Evolutionary conservation across 1,140 invertebrate species (phyloP).

Genomic region (Portunus trituberculatus): DNA sequence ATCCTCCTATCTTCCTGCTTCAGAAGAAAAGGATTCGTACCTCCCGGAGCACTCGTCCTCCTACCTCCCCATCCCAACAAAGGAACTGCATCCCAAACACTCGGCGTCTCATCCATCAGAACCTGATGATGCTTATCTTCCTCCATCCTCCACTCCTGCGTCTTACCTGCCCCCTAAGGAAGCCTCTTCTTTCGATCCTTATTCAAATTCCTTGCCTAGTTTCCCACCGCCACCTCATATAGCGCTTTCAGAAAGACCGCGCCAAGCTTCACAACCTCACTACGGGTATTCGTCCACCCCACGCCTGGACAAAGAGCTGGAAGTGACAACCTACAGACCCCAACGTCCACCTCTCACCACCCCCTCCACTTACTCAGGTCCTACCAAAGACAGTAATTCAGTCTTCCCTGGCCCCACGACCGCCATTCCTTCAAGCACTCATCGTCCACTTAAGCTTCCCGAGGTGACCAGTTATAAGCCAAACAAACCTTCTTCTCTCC

Average conservation of each 20-base stretch:
- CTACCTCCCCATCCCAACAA: background rate
- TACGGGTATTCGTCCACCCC: background rate
- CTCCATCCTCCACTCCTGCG: background rate
- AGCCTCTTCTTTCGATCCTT: background rate
- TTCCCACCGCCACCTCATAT: background rate
- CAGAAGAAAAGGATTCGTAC: conserved; percentile 2
- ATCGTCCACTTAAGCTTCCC: conserved; percentile 48
- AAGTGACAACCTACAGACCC: conserved; percentile 56
- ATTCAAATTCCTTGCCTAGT: background rate
- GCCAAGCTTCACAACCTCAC: too few relatives aligned
- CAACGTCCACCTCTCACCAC: background rate
- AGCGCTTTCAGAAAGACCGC: too few relatives aligned
- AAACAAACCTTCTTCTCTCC: background rate
- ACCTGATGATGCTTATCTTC: background rate
- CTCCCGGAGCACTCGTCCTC: background rate
- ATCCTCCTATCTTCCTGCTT: conserved; percentile 1
- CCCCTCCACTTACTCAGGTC: background rate
- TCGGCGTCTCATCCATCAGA: background rate
- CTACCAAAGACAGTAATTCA: background rate
- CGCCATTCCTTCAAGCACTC: background rate
- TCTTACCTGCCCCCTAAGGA: background rate
- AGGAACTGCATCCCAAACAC: conserved; percentile 1
- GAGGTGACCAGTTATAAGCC: conserved; percentile 63
- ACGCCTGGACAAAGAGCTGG: background rate
- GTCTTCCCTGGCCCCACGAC: background rate